Base-by-base conservation (phyloP, 1,140 invertebrate genomes). In the Papilio aristodemus region DNA sequence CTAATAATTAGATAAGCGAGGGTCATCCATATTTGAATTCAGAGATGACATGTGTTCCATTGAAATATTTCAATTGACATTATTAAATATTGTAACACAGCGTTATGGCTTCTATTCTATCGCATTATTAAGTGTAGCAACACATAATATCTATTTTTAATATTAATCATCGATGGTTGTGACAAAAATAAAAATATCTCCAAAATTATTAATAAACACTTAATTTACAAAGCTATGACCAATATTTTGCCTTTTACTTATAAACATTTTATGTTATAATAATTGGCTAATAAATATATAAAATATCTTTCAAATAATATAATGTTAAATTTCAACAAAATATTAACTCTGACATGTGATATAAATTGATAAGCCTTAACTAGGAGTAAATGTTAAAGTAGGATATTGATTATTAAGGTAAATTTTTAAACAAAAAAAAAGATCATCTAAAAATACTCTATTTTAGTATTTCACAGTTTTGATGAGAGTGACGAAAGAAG, bases 401-500 rank as follows among this genome's bases (percentile, higher is more conserved):
- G 79, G 79, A 77, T 70, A 81, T 77, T 77, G 70, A 79, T 72
- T 76, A 69, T 75, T 73, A 84, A 78, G 70, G 76, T 87, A 87
- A 77, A 82, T 79, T 80, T 76, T 81, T 76, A 83, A 85, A n/a
- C n/a, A n/a, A 86, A 74, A 87, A 89, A 87, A 88, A 89, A 86
- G 80, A 78, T 89, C 74, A 74, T 90, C 88, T 90, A 90, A 90
- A 90, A 90, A 90, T 89, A 90, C 80, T 81, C 80, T 87, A 87
- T 82, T 76, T 78, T 68, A 67, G 76, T 72, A 68, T 81, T 71
- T 67, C 71, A 70, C 63, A 75, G 54, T 72, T 75, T 73, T 75
- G 72, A 76, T 78, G 81, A 79, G 73, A 77, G 72, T 85, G 77
- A 79, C 80, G 76, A 79, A 83, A 84, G 77, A 83, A 83, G 72